phyloP scores from a whole-genome alignment of 2,113 vertebrate genomes.

The Jaculus jaculus region DNA sequence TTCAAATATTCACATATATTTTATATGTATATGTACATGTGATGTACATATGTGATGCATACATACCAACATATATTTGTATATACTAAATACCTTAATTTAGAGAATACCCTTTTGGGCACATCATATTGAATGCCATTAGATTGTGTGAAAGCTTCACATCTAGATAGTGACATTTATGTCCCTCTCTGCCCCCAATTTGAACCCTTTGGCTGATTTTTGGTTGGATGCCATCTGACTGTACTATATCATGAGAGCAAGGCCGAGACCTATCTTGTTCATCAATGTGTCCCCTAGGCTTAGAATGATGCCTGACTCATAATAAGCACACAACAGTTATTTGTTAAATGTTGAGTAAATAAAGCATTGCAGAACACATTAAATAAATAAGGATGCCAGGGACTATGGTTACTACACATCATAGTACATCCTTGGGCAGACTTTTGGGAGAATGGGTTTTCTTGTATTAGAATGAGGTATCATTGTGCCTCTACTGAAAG shows the following conservation, averaged over 20 bases:
- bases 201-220: not conserved
- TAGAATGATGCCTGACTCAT: not conserved
- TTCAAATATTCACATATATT: not conserved
- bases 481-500: not conserved
- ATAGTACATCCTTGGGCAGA: not conserved
- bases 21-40: too few relatives aligned
- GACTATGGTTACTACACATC: not conserved
- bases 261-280: not conserved
- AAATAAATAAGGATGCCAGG: not conserved
- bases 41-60: not conserved
- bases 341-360: constrained; percentile 6
- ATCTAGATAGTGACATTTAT: not conserved
- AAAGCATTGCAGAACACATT: not conserved
- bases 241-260: not conserved
- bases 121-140: not conserved
- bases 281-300: not conserved
- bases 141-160: not conserved
- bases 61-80: not conserved
- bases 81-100: not conserved
- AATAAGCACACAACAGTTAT: not conserved
- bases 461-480: not conserved
- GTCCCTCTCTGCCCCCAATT: rapidly evolving
- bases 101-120: not conserved
- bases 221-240: not conserved
- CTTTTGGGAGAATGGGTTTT: not conserved